phyloP scores from a whole-genome alignment of 2,113 vertebrate species.

The Piaya cayana region DNA sequence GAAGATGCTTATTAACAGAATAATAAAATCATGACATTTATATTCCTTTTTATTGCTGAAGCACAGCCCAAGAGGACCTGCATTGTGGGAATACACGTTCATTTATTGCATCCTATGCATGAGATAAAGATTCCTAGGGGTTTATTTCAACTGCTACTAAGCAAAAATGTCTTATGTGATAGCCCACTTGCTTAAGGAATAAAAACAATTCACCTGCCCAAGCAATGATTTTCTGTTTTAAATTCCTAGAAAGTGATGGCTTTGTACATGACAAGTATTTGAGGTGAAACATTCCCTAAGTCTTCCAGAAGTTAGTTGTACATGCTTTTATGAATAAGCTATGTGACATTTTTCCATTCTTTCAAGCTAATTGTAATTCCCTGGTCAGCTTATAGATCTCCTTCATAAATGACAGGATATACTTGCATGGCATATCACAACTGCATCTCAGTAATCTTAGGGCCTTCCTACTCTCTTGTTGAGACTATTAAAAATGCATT shows the following conservation, averaged over 20 bases:
- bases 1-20: not conserved
- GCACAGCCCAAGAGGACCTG: not conserved
- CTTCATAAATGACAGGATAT: not conserved
- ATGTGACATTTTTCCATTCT: not conserved
- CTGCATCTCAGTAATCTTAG: not conserved
- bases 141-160: constrained; percentile 6
- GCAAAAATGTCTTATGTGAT: not conserved
- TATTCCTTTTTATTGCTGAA: not conserved
- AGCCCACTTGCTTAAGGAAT: not conserved
- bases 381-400: not conserved
- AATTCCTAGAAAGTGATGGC: not conserved
- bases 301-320: constrained; percentile 1
- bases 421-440: not conserved
- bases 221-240: not conserved
- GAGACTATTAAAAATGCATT: not conserved
- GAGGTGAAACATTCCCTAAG: not conserved
- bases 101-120: not conserved
- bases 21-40: not conserved
- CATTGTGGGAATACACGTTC: not conserved
- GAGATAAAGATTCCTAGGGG: not conserved
- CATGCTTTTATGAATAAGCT: not conserved
- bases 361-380: constrained; percentile 31
- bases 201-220: not conserved
- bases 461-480: not conserved
- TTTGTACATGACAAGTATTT: constrained; percentile 22